Evolutionary conservation across 2,888 invertebrate species (phyloP).

Genomic region (Ernsta delagoae): DNA sequence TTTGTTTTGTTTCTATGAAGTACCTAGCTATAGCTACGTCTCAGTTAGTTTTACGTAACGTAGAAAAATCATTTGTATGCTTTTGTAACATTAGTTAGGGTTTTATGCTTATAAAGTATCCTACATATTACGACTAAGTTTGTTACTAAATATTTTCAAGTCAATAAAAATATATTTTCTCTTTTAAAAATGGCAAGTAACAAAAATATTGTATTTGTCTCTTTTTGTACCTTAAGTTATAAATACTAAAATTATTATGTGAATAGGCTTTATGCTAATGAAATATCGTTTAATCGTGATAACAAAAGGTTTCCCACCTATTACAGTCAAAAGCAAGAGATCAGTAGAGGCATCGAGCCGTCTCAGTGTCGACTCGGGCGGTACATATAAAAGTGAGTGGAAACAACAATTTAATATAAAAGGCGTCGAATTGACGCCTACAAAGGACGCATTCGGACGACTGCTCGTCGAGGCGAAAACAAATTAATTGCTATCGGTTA

Average conservation of each 20-base stretch:
- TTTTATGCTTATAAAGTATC: conserved; percentile 2
- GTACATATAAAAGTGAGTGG: conserved; percentile 22
- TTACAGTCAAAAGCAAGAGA: too few relatives aligned
- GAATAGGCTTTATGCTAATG: too few relatives aligned
- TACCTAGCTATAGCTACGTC: neutral
- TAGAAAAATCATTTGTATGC: neutral
- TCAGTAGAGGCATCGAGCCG: neutral
- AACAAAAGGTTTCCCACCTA: too few relatives aligned
- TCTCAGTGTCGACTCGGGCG: neutral
- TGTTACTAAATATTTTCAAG: too few relatives aligned
- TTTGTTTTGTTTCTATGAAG: conserved; percentile 33
- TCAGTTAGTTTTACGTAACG: conserved; percentile 1
- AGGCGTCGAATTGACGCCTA: conserved; percentile 60
- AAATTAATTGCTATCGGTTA: conserved; percentile 83
- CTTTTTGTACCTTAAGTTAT: too few relatives aligned
- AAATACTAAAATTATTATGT: too few relatives aligned
- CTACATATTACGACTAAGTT: too few relatives aligned
- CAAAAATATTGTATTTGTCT: too few relatives aligned
- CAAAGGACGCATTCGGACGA: conserved; percentile 62
- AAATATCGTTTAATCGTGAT: too few relatives aligned
- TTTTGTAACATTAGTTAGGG: neutral
- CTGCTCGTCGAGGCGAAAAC: conserved; percentile 72
- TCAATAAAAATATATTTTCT: too few relatives aligned
- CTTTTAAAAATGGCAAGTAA: too few relatives aligned
- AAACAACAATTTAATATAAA: conserved; percentile 66